Evolutionary conservation across 2,797 vertebrate species (phyloP), one percentile per base, ranked within the genome.

Genomic region (Channallabes apus): DNA sequence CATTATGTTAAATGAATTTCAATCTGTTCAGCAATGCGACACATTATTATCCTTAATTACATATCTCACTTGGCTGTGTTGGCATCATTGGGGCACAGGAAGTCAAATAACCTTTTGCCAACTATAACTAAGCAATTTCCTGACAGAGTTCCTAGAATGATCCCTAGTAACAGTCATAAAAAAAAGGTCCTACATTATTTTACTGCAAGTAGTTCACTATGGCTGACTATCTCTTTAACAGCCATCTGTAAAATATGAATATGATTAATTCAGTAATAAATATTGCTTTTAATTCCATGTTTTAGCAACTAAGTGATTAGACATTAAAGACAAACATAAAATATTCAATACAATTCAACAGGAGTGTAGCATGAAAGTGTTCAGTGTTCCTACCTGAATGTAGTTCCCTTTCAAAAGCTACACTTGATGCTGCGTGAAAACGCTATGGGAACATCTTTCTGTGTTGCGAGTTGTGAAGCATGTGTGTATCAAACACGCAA

Each of bases 1-100:
- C n/a, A 76, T 77, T 58, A 58, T 77, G 75, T 35, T 77, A 29
- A 77, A 65, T 27, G 6, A 68, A 81, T 81, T 67, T 82, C 56
- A 58, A 56, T 72, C 35, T n/a, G 68, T 56, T 82, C 54, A 82
- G 81, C 54, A 61, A 14, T 72, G 29, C 58, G 56, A 82, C 22
- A 32, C 32, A n/a, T 71, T 72, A 82, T 72, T 82, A 59, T 35
- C 67, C 54, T 71, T 72, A 72, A 59, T 82, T 72, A 82, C 67
- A 72, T 38, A 82, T 82, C 29, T 69, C 32, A 72, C 15, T n/a
- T 72, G 56, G 56, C 68, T 61, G 22, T 58, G 27, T 61, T 61
- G 68, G 56, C 56, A 59, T 38, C 35, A 72, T 72, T 35, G 61
- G 32, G 68, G 29, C 68, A 82, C 32, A 82, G 24, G 4, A 24